Base-by-base conservation (phyloP, 64 coral and sea anemone genomes). In the Montipora foliosa region DNA sequence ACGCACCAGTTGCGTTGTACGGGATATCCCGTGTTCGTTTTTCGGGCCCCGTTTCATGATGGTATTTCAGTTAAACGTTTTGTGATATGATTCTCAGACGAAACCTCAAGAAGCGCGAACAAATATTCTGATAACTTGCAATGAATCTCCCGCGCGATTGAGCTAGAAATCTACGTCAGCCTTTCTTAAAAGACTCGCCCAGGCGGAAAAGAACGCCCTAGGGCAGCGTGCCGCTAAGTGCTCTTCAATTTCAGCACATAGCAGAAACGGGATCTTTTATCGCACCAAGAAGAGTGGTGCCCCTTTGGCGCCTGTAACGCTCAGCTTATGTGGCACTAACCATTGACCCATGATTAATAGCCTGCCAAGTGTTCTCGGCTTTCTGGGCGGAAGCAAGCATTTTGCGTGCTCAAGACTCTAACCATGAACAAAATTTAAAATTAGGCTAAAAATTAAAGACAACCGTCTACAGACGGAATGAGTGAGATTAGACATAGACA, bases 301-400 rank as follows among this genome's bases (percentile, higher is more conserved):
- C 82, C 49, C 44, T n/a, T 20, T 86, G 82, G 64, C 82, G 82
- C 66, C 68, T 71, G 20, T 24, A 70, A 72, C 66, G 2, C 66
- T 86, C 22, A 17, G 44, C 62, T 67, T 84, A 68, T 83, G 62
- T 84, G 81, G 81, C 59, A 84, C 68, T 55, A 84, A 29, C 81
- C 62, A 44, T n/a, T 84, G 82, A 86, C 62, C 8, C 17, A 86
- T 86, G 82, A 86, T 86, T 86, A 86, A 86, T 86, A 71, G 6
- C 62, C 82, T 86, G 82, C 62, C 64, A 71, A 67, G 24, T 16
- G 6, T 1, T 0, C 25, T 82, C 5, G 53, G 10, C 82, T 51
- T 49, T 49, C 5, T 20, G 66, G 16, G 15, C 8, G 45, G 17
- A 86, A 48, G 45, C 44, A 20, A 67, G 71, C 44, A 48, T 37